Conservation (phyloP, 2,888 invertebrate species). For the Globia sparganii region DNA sequence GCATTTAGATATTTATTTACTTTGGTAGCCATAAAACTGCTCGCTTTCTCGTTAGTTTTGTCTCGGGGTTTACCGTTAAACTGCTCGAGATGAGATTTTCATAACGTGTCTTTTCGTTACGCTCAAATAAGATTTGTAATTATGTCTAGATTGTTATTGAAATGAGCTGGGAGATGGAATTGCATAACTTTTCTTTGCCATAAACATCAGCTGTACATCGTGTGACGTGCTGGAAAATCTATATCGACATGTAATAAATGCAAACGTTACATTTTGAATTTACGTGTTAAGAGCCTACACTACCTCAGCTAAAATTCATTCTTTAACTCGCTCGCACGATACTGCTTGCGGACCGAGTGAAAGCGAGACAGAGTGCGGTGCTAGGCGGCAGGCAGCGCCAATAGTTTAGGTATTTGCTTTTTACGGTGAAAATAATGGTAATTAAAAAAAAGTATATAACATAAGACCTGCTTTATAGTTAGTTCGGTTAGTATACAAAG, state of each 20-base stretch:
- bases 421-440: too few relatives aligned
- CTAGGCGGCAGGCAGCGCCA: too few relatives aligned
- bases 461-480: too few relatives aligned
- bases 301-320: too few relatives aligned
- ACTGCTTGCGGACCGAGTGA: too few relatives aligned
- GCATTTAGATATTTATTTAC: slow-evolving; percentile 70
- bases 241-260: slow-evolving; percentile 26
- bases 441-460: too few relatives aligned
- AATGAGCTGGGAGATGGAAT: slow-evolving; percentile 5
- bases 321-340: too few relatives aligned
- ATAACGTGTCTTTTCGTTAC: slow-evolving; percentile 21
- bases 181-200: slow-evolving; percentile 15
- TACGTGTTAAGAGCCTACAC: slow-evolving; percentile 25
- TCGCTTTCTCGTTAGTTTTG: slow-evolving; percentile 57
- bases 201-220: neutral
- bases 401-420: too few relatives aligned
- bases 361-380: too few relatives aligned
- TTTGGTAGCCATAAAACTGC: slow-evolving; percentile 62
- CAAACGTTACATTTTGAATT: slow-evolving; percentile 20
- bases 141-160: slow-evolving; percentile 27
- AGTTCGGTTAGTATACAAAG: too few relatives aligned
- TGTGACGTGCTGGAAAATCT: slow-evolving; percentile 39
- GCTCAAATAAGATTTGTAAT: slow-evolving; percentile 24
- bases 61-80: slow-evolving; percentile 33
- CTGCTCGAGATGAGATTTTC: slow-evolving; percentile 46